Base-by-base conservation (phyloP, 92 coral and sea anemone genomes). In the Palythoa grandiflora region DNA sequence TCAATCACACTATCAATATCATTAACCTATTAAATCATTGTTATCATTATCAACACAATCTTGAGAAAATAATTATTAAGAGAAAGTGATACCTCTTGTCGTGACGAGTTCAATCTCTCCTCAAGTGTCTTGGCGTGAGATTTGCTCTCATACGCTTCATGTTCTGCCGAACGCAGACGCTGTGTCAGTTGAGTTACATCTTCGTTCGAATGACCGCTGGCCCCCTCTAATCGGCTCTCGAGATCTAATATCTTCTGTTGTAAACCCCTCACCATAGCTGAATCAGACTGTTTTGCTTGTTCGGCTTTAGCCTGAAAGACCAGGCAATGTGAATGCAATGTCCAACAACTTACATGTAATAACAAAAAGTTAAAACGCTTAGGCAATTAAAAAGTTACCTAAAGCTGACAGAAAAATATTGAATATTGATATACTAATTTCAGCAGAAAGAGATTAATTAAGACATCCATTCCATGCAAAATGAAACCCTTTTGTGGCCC, bases 1-100 rank as follows among this genome's bases (percentile, higher is more conserved):
- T 2, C 50, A 8, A 44, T 40, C 1, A 40, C 6, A 40, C 6
- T 40, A 40, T 40, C 47, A 40, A 40, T 44, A 44, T 44, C 50
- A 8, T 2, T 44, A 4, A 8, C 5, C 50, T 44, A 1, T 44
- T 8, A 4, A 0, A 44, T 3, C 6, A 44, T 44, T 3, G 48
- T 44, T 44, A 61, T 61, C 68, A 61, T 61, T 17, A 61, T 28
- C 20, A 61, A 2, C 68, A 61, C 5, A 21, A 61, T 63, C n/a
- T 21, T 65, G 37, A n/a, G 5, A 21, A 65, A 11, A 5, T 1
- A 68, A 10, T 20, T 9, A 3, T 1, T 68, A 6, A 21, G 8
- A 2, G 37, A 1, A 28, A 13, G 10, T 14, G 75, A 9, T 70
- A 97, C 99, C 96, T 97, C 98, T 87, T 93, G 89, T 44, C 91